A percentile compares a stretch with the other conserved stretches of the same genome.
These are phyloP conservation scores for Sebastes ruberrimus DNA, from an alignment of 2,797 vertebrate species.

Conservation along the genomic window DNA sequence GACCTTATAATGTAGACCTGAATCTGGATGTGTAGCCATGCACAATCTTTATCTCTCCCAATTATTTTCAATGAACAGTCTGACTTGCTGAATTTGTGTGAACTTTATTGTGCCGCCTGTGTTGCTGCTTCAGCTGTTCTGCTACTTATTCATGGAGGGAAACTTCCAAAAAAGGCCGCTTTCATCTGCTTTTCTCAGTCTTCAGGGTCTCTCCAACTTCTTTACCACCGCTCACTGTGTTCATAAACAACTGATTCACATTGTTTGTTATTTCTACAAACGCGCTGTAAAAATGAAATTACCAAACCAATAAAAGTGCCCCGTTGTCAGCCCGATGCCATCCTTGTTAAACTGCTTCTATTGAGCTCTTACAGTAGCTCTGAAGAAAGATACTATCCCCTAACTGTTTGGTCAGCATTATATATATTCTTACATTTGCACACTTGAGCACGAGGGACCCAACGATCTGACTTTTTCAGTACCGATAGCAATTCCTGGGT, in stretches of 20 bases:
- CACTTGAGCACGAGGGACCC: not conserved
- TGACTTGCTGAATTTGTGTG: constrained; percentile 15
- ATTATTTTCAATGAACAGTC: constrained; percentile 20
- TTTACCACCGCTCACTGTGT: constrained; percentile 16
- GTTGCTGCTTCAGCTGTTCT: constrained; percentile 59
- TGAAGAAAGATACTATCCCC: not conserved
- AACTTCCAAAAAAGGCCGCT: constrained; percentile 18
- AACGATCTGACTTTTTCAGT: no score
- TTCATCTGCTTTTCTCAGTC: constrained; percentile 43
- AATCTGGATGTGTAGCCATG: constrained; percentile 3
- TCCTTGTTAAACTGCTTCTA: not conserved
- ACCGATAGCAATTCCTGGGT: no score
- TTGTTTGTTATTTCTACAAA: constrained; percentile 40
- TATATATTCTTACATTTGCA: not conserved
- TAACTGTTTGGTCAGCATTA: not conserved
- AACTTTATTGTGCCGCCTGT: constrained; percentile 33
- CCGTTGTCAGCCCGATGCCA: not conserved
- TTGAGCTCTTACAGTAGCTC: not conserved
- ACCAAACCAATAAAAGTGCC: constrained; percentile 10
- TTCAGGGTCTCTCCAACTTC: constrained; percentile 22
- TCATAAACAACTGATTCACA: constrained; percentile 30
- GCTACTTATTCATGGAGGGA: constrained; percentile 34
- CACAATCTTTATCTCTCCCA: not conserved
- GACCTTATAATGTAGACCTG: constrained; percentile 19
- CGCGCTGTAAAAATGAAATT: constrained; percentile 23